phyloP scores from a whole-genome alignment of 2,113 vertebrate species.

The Sinocyclocheilus anophthalmus region DNA sequence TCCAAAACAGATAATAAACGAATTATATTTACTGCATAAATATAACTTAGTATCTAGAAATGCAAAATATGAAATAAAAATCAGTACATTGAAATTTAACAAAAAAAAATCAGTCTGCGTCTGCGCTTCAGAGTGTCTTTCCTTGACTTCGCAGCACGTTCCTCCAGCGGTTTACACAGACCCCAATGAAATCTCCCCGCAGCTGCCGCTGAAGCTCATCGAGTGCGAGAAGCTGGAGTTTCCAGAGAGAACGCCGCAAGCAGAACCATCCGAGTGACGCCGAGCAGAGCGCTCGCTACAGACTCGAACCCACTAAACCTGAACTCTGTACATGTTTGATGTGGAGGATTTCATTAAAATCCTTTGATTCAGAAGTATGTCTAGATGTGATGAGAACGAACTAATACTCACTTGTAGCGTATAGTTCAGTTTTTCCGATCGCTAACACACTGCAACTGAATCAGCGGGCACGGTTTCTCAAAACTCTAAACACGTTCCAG shows the following conservation, averaged over 20 bases:
- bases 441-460: no score
- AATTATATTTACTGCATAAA: no score
- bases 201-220: constrained; percentile 86
- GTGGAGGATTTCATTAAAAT: neutral
- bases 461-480: no score
- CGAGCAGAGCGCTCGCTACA: neutral
- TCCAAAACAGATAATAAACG: no score
- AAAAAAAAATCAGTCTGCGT: no score
- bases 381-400: neutral
- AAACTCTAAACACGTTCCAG: no score
- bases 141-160: constrained; percentile 75
- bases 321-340: neutral
- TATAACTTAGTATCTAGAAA: no score
- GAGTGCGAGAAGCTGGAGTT: constrained; percentile 90
- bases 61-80: no score
- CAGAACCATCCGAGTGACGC: neutral
- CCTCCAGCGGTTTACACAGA: constrained; percentile 88
- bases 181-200: constrained; percentile 93
- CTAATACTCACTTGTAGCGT: neutral
- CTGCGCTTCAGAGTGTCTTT: no score
- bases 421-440: neutral
- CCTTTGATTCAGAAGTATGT: constrained; percentile 11
- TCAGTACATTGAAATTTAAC: no score
- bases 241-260: constrained; percentile 64
- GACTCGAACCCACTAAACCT: neutral